Evolutionary conservation across 2,888 invertebrate genomes (phyloP).

Genomic region (Drosophila neonasuta): DNA sequence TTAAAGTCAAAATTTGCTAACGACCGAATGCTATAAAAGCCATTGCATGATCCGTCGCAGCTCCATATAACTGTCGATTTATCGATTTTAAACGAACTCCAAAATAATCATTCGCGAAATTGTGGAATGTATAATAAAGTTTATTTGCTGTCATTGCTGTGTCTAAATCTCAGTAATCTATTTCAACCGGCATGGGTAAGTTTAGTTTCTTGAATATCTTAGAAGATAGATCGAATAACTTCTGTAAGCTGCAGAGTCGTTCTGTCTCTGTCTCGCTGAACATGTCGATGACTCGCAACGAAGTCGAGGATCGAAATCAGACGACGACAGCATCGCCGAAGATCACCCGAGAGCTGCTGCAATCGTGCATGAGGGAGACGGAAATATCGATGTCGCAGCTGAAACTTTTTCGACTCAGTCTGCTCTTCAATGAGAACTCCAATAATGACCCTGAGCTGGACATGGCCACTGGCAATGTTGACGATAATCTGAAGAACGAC

Average conservation of each 20-base stretch:
- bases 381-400: conserved; percentile 77
- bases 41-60: background rate
- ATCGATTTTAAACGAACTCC: background rate
- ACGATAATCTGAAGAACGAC: conserved; percentile 33
- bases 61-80: conserved; percentile 9
- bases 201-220: background rate
- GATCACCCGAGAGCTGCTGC: conserved; percentile 62
- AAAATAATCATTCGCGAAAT: background rate
- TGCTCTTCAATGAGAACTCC: conserved; percentile 52
- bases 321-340: conserved; percentile 12
- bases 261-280: conserved; percentile 68
- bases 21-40: conserved; percentile 45
- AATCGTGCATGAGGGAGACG: conserved; percentile 72
- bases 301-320: conserved; percentile 43
- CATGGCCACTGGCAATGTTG: conserved; percentile 18
- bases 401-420: conserved; percentile 65
- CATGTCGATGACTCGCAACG: conserved; percentile 66
- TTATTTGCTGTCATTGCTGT: conserved; percentile 30
- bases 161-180: conserved; percentile 40
- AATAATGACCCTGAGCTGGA: conserved; percentile 36
- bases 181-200: conserved; percentile 59
- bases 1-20: conserved; percentile 46
- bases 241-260: conserved; percentile 48
- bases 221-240: background rate
- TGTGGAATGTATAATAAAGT: conserved; percentile 35